These are phyloP conservation scores for Neelides folsomi DNA, from an alignment of 2,888 invertebrate species.

Conservation along the genomic window DNA sequence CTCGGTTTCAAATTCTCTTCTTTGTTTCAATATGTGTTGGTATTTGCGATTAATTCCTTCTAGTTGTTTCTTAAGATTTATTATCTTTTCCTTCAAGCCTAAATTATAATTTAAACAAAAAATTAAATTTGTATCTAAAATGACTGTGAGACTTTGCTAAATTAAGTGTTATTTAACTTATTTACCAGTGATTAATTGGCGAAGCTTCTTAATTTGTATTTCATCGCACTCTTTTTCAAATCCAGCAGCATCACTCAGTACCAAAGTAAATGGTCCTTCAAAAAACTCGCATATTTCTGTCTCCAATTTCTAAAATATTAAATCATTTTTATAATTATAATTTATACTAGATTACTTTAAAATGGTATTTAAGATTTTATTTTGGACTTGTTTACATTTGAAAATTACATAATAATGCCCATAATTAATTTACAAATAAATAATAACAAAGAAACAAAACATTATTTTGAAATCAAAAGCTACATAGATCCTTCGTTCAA, in stretches of 20 bases:
- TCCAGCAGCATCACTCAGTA: constrained; percentile 34
- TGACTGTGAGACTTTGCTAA: not conserved
- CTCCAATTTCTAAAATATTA: constrained; percentile 46
- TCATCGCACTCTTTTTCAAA: constrained; percentile 70
- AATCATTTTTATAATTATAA: constrained; percentile 6
- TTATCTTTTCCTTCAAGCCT: not conserved
- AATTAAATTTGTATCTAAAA: not conserved
- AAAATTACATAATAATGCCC: too few species aligned
- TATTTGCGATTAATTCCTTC: constrained; percentile 56
- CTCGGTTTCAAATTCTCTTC: constrained; percentile 68
- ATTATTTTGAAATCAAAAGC: too few species aligned
- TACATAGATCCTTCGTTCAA: too few species aligned
- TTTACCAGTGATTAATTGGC: constrained; percentile 32
- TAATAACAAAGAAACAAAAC: too few species aligned
- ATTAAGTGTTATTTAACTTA: not conserved
- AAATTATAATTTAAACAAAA: too few species aligned
- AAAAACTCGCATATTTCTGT: constrained; percentile 61
- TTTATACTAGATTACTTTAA: too few species aligned
- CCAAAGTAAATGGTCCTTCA: too few species aligned
- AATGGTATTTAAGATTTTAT: too few species aligned
- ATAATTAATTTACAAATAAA: too few species aligned
- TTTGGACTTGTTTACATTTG: too few species aligned
- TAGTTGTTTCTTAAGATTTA: constrained; percentile 2
- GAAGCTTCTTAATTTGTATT: constrained; percentile 39
- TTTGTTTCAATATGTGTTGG: constrained; percentile 57